These are phyloP conservation scores for Scaptodrosophila lebanonensis DNA, from an alignment of 1,140 invertebrate species.

Conservation along the genomic window DNA sequence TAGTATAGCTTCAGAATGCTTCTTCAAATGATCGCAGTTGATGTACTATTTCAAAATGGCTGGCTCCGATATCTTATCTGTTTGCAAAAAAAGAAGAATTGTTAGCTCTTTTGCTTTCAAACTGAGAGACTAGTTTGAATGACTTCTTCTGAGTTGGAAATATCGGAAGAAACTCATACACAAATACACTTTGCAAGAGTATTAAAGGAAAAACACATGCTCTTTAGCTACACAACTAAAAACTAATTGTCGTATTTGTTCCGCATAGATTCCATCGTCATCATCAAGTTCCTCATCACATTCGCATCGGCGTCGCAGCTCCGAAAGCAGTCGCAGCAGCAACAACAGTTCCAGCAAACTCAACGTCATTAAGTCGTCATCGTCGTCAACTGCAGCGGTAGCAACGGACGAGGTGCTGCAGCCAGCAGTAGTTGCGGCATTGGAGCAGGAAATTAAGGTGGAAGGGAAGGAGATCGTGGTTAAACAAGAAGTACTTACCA, in stretches of 20 bases:
- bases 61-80: too few relatives aligned
- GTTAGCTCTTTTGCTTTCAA: too few relatives aligned
- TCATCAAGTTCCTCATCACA: slow-evolving; percentile 57
- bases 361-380: slow-evolving; percentile 13
- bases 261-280: slow-evolving; percentile 45
- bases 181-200: too few relatives aligned
- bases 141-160: too few relatives aligned
- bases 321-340: slow-evolving; percentile 63
- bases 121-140: too few relatives aligned
- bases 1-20: too few relatives aligned
- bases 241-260: neutral
- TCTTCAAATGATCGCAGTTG: too few relatives aligned
- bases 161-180: too few relatives aligned
- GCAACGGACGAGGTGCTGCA: slow-evolving; percentile 24
- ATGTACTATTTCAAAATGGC: too few relatives aligned
- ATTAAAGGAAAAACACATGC: too few relatives aligned
- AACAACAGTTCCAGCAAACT: slow-evolving; percentile 52
- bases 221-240: too few relatives aligned
- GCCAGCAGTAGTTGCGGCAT: slow-evolving; percentile 13
- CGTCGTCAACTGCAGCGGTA: slow-evolving; percentile 17
- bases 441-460: slow-evolving; percentile 40
- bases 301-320: slow-evolving; percentile 60
- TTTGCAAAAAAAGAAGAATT: too few relatives aligned
- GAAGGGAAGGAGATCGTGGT: slow-evolving; percentile 8
- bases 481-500: slow-evolving; percentile 27